phyloP scores from a whole-genome alignment of 2,888 invertebrate species.

The Machimus atricapillus region DNA sequence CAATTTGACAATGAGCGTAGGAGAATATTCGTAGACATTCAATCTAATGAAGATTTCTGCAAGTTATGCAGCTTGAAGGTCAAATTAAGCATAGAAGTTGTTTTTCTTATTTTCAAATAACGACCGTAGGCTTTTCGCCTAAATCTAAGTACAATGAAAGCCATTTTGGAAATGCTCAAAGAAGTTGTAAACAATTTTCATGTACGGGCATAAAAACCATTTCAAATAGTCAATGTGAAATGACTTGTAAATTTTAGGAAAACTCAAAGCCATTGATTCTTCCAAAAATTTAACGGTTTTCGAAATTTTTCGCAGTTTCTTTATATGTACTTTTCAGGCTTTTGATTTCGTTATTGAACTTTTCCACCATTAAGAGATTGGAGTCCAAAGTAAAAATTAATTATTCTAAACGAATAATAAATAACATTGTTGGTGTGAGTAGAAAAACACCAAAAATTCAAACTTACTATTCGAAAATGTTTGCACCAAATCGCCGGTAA shows the following conservation, averaged over 20 bases:
- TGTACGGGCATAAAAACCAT: neutral
- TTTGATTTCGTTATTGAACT: neutral
- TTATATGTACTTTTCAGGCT: neutral
- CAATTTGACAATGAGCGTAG: conserved; percentile 1
- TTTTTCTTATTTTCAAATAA: neutral
- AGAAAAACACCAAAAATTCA: neutral
- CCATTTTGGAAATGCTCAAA: neutral
- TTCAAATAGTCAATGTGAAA: neutral
- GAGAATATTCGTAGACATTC: neutral
- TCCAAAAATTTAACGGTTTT: neutral
- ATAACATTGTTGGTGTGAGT: neutral
- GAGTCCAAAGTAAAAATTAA: neutral
- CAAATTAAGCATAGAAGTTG: neutral
- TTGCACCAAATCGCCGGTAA: neutral
- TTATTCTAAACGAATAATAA: neutral
- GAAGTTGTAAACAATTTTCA: neutral
- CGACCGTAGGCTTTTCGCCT: neutral
- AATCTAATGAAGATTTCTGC: neutral
- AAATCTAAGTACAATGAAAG: neutral
- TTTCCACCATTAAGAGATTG: neutral
- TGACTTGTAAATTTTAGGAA: neutral
- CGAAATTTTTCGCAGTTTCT: neutral
- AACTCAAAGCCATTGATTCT: neutral
- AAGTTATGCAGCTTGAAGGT: neutral
- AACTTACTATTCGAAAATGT: neutral